Evolutionary conservation across 2,888 invertebrate genomes (phyloP).

Genomic region (Vanessa cardui): DNA sequence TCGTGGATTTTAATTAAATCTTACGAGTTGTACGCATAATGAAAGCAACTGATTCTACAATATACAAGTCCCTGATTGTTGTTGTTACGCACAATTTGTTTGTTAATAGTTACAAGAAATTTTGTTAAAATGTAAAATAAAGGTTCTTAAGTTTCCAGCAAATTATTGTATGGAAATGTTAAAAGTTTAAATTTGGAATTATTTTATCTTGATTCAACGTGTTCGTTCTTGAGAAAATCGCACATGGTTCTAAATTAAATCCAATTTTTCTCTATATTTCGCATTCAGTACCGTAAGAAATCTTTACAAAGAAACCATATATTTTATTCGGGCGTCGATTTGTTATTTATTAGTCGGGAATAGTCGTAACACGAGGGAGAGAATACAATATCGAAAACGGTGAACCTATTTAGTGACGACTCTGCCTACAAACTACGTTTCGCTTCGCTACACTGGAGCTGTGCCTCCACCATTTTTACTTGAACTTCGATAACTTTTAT

Average conservation of each 20-base stretch:
- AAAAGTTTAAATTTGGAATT: neutral
- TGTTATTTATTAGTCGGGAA: conserved; percentile 82
- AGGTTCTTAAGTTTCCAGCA: neutral
- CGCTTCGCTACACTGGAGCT: conserved; percentile 61
- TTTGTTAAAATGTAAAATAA: conserved; percentile 10
- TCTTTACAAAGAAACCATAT: conserved; percentile 72
- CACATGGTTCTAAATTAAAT: conserved; percentile 16
- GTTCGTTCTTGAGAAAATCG: neutral
- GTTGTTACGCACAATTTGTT: conserved; percentile 59
- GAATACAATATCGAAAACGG: conserved; percentile 76
- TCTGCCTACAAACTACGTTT: conserved; percentile 69
- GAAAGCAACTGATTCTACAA: conserved; percentile 65
- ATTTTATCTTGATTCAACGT: no score
- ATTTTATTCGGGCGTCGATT: conserved; percentile 80
- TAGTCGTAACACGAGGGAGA: conserved; percentile 77
- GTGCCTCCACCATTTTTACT: conserved; percentile 52
- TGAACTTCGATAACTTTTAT: conserved; percentile 61
- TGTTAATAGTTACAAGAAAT: conserved; percentile 15
- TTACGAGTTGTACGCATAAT: conserved; percentile 68
- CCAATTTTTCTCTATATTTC: conserved; percentile 51
- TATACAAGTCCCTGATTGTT: conserved; percentile 54
- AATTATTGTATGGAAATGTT: neutral
- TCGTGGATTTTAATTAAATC: conserved; percentile 79
- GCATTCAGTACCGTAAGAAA: conserved; percentile 56
- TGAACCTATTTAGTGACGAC: conserved; percentile 77